Conservation (phyloP, 2,888 invertebrate genomes). For the Coelinius sp. region DNA sequence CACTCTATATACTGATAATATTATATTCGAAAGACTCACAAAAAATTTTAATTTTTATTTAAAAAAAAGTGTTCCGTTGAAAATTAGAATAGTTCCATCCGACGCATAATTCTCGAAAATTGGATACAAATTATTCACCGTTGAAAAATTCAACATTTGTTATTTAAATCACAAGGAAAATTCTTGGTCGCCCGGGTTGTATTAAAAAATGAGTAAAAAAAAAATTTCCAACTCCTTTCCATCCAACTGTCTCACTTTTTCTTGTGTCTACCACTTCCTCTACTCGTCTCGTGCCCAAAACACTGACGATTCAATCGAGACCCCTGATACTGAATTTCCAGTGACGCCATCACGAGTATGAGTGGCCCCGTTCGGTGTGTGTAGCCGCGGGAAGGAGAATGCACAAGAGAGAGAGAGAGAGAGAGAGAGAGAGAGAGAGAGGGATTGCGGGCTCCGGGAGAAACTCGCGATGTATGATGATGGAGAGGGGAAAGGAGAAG, state of each 20-base stretch:
- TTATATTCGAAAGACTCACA: no score
- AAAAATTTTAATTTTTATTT: not conserved
- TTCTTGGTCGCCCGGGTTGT: not conserved
- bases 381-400: not conserved
- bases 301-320: slow-evolving; percentile 32
- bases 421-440: not conserved
- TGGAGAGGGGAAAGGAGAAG: not conserved
- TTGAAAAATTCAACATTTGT: not conserved
- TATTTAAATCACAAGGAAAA: slow-evolving; percentile 10
- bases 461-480: not conserved
- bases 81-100: not conserved
- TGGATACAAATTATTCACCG: slow-evolving; percentile 6
- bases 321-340: slow-evolving; percentile 31
- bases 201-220: slow-evolving; percentile 20
- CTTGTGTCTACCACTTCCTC: not conserved
- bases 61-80: not conserved
- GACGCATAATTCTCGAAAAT: slow-evolving; percentile 14
- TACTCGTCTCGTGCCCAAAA: slow-evolving; percentile 5
- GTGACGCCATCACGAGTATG: slow-evolving; percentile 22
- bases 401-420: not conserved
- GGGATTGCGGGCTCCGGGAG: not conserved
- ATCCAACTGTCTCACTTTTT: slow-evolving; percentile 5
- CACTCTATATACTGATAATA: not conserved
- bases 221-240: slow-evolving; percentile 5
- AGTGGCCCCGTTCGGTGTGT: slow-evolving; percentile 16